Conservation (phyloP, 1,140 invertebrate species). For the Ctenoplectra terminalis region DNA sequence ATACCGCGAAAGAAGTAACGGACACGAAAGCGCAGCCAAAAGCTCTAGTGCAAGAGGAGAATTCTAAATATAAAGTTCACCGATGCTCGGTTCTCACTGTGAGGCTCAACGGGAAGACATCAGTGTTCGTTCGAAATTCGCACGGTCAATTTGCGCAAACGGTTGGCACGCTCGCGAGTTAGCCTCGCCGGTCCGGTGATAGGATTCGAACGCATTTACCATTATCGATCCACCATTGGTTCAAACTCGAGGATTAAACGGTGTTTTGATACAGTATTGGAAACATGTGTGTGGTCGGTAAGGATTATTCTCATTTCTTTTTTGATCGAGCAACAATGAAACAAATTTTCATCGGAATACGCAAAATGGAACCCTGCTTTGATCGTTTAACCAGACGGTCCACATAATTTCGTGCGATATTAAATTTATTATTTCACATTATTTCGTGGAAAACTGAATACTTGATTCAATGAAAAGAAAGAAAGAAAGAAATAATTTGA, state of each 20-base stretch:
- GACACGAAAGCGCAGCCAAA: constrained; percentile 39
- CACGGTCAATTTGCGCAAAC: not conserved
- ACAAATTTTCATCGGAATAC: not conserved
- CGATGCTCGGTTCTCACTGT: not conserved
- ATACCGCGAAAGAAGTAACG: not conserved
- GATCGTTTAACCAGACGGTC: not conserved
- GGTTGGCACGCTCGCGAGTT: constrained; percentile 9
- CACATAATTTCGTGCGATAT: not conserved
- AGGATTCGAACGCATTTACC: not conserved
- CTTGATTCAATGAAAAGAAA: not conserved
- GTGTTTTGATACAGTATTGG: not conserved
- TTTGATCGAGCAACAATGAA: not conserved
- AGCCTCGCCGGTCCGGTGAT: not conserved
- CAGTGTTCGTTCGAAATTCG: constrained; percentile 39
- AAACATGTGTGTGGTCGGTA: constrained; percentile 49
- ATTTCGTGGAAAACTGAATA: not conserved
- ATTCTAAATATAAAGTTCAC: constrained; percentile 61
- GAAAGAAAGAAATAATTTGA: not conserved
- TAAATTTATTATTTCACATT: not conserved
- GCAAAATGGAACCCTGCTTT: not conserved
- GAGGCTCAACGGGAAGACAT: not conserved
- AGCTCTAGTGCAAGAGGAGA: constrained; percentile 8
- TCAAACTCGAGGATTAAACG: not conserved
- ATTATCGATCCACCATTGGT: constrained; percentile 18
- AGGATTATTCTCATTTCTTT: constrained; percentile 10